These are phyloP conservation scores for Pogonognathellus flavescens DNA, from an alignment of 1,140 invertebrate species.

Conservation along the genomic window DNA sequence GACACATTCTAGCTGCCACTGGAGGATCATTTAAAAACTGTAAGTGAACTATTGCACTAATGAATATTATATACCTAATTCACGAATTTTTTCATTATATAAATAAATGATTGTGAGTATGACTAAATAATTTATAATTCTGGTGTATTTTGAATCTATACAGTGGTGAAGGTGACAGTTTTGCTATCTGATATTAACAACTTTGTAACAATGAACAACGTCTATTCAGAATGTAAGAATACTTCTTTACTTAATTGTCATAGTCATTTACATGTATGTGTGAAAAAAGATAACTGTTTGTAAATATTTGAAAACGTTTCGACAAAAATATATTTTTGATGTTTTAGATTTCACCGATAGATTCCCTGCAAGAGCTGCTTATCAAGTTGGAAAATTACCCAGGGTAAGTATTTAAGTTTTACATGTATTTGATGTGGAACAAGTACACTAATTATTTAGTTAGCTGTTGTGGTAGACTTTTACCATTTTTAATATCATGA, in stretches of 20 bases:
- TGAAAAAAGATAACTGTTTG: neutral
- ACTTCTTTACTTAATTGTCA: too few species aligned
- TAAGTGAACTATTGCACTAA: neutral
- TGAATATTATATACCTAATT: too few species aligned
- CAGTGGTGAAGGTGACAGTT: slow-evolving; percentile 63
- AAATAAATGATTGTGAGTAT: neutral
- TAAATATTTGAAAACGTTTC: neutral
- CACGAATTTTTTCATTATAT: neutral
- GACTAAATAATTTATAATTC: too few species aligned
- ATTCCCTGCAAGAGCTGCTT: slow-evolving; percentile 63
- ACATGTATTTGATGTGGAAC: too few species aligned
- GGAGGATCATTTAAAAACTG: slow-evolving; percentile 59
- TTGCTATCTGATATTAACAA: slow-evolving; percentile 57
- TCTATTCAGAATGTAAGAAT: slow-evolving; percentile 64
- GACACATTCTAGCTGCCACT: slow-evolving; percentile 58
- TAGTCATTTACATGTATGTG: slow-evolving; percentile 1
- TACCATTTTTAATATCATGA: neutral
- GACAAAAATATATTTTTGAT: neutral
- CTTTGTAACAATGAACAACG: slow-evolving; percentile 58
- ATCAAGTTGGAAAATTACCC: slow-evolving; percentile 59
- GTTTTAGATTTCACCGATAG: slow-evolving; percentile 55
- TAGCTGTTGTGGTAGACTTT: neutral
- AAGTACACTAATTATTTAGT: too few species aligned
- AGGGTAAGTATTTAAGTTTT: slow-evolving; percentile 52
- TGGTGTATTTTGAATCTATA: slow-evolving; percentile 26